Base-by-base conservation (phyloP, 92 coral and sea anemone species). In the Diadumene lineata region DNA sequence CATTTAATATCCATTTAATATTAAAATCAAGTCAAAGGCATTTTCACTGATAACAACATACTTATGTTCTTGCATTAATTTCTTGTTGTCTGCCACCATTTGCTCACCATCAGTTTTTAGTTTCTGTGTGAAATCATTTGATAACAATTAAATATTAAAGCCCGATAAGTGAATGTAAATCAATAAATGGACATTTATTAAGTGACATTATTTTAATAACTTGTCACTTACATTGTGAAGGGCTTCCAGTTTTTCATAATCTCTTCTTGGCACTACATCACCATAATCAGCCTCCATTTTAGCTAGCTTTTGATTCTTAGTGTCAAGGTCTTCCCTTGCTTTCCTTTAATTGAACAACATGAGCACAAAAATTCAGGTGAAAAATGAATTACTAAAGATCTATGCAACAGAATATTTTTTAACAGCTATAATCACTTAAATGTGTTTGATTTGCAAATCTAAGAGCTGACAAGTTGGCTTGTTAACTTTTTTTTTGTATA, bases 231-330 rank as follows among this genome's bases (percentile, higher is more conserved):
- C 96, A 0, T 63, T 79, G 34, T 78, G 81, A 51, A 85, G 90
- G 9, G 92, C 84, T 32, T 92, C 93, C 31, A 96, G 86, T 71
- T 87, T 85, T 74, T 96, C 99, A 63, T 83, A 86, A 60, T 92
- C 99, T 74, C 97, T 81, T 60, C 99, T 82, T 17, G 99, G 99
- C 31, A 96, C 99, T 8, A 96, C 99, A 46, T 96, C 99, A 0
- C 99, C 99, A 64, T 92, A 96, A 76, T 96, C 99, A 0, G 99
- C 97, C 69, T 96, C 96, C 97, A 96, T 96, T 56, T 86, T 93
- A 0, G 99, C 91, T 31, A 96, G 89, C 61, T 96, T 96, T 61
- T 74, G 83, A 72, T 86, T 92, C 72, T 94, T 94, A 56, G 79
- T 81, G 22, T 92, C 98, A 17, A 94, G 86, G 38, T 94, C 98